Evolutionary conservation across 2,797 vertebrate genomes (phyloP), one percentile per base, ranked within the genome.

Genomic region (Anguilla anguilla): DNA sequence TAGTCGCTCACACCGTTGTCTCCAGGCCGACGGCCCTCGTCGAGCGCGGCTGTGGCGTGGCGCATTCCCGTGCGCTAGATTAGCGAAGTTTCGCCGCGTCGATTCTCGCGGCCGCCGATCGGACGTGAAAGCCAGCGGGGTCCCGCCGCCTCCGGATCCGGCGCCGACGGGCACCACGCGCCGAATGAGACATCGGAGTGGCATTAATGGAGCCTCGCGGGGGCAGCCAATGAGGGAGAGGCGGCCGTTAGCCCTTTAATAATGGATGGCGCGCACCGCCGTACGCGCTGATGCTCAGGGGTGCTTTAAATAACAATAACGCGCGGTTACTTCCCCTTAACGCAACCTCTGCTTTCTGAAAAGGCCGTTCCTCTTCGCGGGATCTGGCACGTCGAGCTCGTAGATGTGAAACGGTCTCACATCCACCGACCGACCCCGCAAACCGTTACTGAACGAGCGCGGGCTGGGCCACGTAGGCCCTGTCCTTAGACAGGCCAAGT

Each of bases 221-320:
- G 51, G 35, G 19, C 15, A 55, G 53, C 39, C 86, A 81, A 86
- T 77, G n/a, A 64, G 64, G 39, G 64, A 7, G 39, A 77, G 51
- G 19, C 3, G 15, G 46, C 72, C 69, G 46, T 86, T 86, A 86
- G 35, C 6, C 2, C n/a, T 46, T 86, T 22, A 86, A 86, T 79
- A 81, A 86, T 79, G 39, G 49, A 86, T 79, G 19, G 51, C 31
- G 57, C 25, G 49, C 1, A n/a, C 46, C 19, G 72, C 72, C 25
- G 28, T n/a, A 13, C 22, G 43, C n/a, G 31, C 1, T 2, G 51
- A 86, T 28, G 39, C 85, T 69, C 64, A n/a, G 61, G 64, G 53
- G 64, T 7, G n/a, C 61, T 86, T 84, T 69, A 72, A 72, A 72
- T 51, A 86, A 46, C 43, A 67, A 72, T 57, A 39, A 39, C 39